Base-by-base conservation (phyloP, 2,797 vertebrate genomes). In the Mormyrops boulengeri region DNA sequence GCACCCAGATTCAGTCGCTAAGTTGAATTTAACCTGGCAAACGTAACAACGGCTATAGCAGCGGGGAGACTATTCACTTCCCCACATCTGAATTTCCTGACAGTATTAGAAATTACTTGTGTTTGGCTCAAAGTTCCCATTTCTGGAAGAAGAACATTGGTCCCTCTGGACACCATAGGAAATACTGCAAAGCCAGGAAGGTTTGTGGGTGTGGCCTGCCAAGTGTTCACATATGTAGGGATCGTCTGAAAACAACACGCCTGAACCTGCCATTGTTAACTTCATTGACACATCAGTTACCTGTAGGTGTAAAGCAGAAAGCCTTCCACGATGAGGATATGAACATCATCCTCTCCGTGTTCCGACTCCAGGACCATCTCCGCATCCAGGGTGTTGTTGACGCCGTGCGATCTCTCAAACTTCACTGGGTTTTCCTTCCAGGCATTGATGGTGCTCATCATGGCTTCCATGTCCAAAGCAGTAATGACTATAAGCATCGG, bases 241-340 rank as follows among this genome's bases (percentile, higher is more conserved):
- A n/a, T 5, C 6, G 6, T 47, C 73, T 6, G 47, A 44, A 80
- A 80, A 7, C 2, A n/a, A 9, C 0, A 2, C 82, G 6, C 22
- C 49, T 2, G 2, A 17, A 57, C 17, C 38, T 26, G 11, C 26
- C 6, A 26, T 6, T 26, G 41, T 69, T 7, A 38, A 50, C 11
- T 55, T 53, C 47, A 49, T 5, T 8, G 2, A 41, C 34, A 26
- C 11, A 9, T 12, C 2, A 90, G 96, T 91, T 94, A 99, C 98
- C 95, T 96, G 96, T 98, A 98, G 93, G 97, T 99, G 93, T 98
- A 99, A 60, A 99, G 97, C 90, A 99, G 96, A 93, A 99, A 99
- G 26, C 98, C 98, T 91, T 99, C 98, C 69, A 99, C 93, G n/a
- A 99, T 95, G 91, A 99, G 96, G 60, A 99, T 93, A 90, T 99